These are phyloP conservation scores for Eolophus roseicapilla DNA, from an alignment of 2,113 vertebrate genomes.

Conservation along the genomic window DNA sequence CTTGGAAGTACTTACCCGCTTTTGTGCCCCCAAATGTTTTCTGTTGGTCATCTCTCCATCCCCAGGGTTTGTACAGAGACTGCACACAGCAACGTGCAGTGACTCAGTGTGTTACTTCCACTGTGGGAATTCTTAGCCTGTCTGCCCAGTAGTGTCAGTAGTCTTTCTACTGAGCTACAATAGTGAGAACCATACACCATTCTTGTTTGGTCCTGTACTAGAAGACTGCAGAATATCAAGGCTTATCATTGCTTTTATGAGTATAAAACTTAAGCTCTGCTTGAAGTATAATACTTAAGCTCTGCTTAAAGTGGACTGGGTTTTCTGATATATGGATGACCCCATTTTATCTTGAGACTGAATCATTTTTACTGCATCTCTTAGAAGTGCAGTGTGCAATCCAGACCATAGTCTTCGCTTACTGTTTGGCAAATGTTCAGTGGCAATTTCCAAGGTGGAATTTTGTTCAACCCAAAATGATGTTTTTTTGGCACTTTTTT, in stretches of 20 bases:
- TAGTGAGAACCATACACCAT: background rate
- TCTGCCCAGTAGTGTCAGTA: background rate
- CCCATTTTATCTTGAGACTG: background rate
- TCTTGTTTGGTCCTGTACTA: background rate
- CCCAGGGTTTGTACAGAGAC: background rate
- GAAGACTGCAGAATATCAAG: background rate
- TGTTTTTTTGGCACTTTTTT: background rate
- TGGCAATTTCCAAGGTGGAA: background rate
- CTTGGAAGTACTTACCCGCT: background rate
- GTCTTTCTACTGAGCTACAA: background rate
- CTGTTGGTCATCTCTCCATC: background rate
- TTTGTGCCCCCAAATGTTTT: background rate
- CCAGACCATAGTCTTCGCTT: accelerated
- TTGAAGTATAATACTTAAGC: background rate
- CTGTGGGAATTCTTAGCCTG: background rate
- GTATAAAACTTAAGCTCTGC: background rate
- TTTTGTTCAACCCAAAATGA: background rate
- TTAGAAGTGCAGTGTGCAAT: background rate
- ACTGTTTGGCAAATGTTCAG: background rate
- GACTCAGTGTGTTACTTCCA: background rate
- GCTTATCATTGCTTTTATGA: background rate
- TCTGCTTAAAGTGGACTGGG: background rate
- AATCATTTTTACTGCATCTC: background rate
- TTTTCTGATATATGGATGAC: background rate
- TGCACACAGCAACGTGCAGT: background rate